phyloP scores from a whole-genome alignment of 1,140 invertebrate genomes.

The Leptopilina clavipes region DNA sequence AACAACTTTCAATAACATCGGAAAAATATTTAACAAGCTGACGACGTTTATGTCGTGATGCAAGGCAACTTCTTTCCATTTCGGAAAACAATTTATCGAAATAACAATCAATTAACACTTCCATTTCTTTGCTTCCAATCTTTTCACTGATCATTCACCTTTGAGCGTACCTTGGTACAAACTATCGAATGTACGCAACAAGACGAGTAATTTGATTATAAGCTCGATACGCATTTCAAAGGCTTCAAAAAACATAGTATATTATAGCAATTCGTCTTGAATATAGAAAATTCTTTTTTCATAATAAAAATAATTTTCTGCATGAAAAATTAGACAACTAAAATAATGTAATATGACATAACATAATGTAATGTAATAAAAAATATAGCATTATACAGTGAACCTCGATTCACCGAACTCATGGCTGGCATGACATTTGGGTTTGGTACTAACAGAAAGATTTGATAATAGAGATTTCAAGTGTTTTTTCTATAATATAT shows the following conservation, averaged over 20 bases:
- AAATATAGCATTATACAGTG: too few species aligned
- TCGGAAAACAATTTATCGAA: conserved; percentile 81
- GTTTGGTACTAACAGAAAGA: too few species aligned
- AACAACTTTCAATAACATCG: conserved; percentile 81
- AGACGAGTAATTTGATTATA: conserved; percentile 67
- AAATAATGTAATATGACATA: too few species aligned
- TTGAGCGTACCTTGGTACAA: conserved; percentile 52
- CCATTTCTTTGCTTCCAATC: conserved; percentile 73
- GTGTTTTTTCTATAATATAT: too few species aligned
- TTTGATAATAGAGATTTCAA: too few species aligned
- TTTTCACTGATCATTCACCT: conserved; percentile 45
- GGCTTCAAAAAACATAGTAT: conserved; percentile 57
- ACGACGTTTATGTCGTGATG: conserved; percentile 78
- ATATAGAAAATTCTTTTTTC: conserved; percentile 34
- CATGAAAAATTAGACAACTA: too few species aligned
- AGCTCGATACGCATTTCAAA: conserved; percentile 53
- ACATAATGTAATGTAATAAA: too few species aligned
- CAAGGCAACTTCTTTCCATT: conserved; percentile 79
- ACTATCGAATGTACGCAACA: conserved; percentile 40
- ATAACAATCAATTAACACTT: conserved; percentile 81
- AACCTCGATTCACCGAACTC: too few species aligned
- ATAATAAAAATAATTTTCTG: background rate
- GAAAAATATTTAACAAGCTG: conserved; percentile 81
- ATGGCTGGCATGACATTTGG: too few species aligned
- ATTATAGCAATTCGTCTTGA: conserved; percentile 8